Conservation (phyloP, 2,888 invertebrate species). For the Cecidostiba fungosa region DNA sequence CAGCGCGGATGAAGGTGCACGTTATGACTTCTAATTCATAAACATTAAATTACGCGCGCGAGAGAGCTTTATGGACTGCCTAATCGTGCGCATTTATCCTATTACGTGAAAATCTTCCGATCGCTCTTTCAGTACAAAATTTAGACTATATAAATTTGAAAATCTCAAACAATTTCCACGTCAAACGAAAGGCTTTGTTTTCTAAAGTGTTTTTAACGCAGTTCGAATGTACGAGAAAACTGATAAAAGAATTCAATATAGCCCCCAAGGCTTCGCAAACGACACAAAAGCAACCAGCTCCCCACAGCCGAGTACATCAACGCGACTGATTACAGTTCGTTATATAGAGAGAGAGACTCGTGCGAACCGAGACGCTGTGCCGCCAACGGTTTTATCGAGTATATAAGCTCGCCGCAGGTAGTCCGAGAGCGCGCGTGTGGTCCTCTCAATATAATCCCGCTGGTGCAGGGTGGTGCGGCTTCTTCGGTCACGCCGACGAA, state of each 20-base stretch:
- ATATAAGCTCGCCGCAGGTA: background rate
- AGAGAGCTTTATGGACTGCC: background rate
- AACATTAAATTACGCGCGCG: background rate
- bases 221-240: no score
- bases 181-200: no score
- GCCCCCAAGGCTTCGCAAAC: no score
- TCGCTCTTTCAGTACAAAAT: background rate
- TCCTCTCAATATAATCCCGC: background rate
- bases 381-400: background rate
- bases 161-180: no score
- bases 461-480: background rate
- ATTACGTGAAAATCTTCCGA: background rate
- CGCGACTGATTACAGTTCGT: background rate
- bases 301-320: background rate
- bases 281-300: no score
- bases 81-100: background rate
- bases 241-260: no score
- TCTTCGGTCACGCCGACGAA: background rate
- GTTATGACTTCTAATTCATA: background rate
- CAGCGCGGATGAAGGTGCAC: background rate
- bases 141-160: no score
- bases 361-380: background rate
- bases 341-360: background rate
- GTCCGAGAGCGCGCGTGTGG: background rate
- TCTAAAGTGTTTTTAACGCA: no score